A percentile compares a stretch with the other conserved stretches of the same genome.
phyloP scores from a whole-genome alignment of 2,797 vertebrate genomes.

The Poeciliopsis paucimaculata region DNA sequence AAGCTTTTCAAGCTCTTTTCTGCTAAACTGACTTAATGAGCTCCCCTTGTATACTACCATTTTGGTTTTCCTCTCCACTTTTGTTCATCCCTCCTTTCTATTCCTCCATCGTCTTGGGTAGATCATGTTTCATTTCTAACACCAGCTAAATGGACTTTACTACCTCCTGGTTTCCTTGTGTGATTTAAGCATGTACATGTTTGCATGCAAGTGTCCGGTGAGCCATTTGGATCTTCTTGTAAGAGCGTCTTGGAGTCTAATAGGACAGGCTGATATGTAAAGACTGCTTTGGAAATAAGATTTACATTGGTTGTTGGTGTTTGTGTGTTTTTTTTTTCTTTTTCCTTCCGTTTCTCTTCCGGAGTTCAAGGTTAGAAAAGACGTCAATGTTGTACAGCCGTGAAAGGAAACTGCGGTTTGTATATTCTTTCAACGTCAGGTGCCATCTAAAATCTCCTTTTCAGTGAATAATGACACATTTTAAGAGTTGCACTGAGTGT shows the following conservation, averaged over 20 bases:
- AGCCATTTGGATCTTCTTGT: not conserved
- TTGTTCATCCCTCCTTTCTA: constrained; percentile 20
- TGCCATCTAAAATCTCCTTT: not conserved
- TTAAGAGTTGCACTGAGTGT: not conserved
- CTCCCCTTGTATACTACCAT: constrained; percentile 13
- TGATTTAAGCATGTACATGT: not conserved
- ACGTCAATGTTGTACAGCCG: not conserved
- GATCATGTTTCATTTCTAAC: constrained; percentile 21
- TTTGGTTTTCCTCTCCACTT: constrained; percentile 24
- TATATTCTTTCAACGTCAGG: not conserved
- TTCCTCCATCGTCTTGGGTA: constrained; percentile 38
- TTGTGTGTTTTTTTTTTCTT: not conserved
- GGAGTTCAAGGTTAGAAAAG: not conserved
- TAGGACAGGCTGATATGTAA: not conserved
- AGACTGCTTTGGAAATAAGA: not conserved
- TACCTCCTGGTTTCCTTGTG: constrained; percentile 20
- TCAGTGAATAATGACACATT: not conserved
- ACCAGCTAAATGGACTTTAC: constrained; percentile 48
- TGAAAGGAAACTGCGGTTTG: not conserved
- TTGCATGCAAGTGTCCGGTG: not conserved
- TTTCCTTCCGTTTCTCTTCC: not conserved
- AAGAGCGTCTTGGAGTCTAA: not conserved
- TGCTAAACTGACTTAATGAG: constrained; percentile 5
- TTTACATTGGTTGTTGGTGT: not conserved
- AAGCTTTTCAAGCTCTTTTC: constrained; percentile 9